Evolutionary conservation across 2,797 vertebrate genomes (phyloP).

Genomic region (Paedocypris micromegethes): DNA sequence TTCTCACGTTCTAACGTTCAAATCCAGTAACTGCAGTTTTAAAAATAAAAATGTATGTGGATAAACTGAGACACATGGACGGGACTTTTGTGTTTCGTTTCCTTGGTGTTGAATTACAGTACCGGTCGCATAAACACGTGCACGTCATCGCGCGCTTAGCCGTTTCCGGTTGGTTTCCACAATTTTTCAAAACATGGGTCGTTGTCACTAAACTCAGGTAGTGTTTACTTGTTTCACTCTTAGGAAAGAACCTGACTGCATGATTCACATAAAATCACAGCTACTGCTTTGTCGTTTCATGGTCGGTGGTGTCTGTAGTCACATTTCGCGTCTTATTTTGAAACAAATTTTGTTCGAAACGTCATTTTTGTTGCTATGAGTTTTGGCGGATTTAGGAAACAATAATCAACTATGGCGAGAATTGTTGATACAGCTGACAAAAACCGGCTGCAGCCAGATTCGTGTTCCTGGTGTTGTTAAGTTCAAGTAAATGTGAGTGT

Average conservation of each 20-base stretch:
- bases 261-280: neutral
- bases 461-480: neutral
- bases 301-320: too few relatives aligned
- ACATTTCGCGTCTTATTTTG: too few relatives aligned
- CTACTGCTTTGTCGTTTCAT: neutral
- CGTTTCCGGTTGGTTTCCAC: neutral
- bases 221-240: neutral
- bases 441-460: constrained; percentile 42
- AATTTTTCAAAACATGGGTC: neutral
- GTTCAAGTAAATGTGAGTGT: neutral
- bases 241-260: too few relatives aligned
- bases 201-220: constrained; percentile 21
- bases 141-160: constrained; percentile 3
- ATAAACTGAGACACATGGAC: too few relatives aligned
- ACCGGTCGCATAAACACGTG: constrained; percentile 13
- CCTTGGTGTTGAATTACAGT: neutral
- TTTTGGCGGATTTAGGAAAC: too few relatives aligned
- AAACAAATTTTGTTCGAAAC: too few relatives aligned
- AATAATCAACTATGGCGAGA: too few relatives aligned
- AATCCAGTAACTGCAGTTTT: too few relatives aligned
- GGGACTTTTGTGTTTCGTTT: too few relatives aligned
- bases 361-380: too few relatives aligned
- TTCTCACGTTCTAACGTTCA: too few relatives aligned
- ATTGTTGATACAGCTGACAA: constrained; percentile 12
- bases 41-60: too few relatives aligned